Conservation (phyloP, 2,113 vertebrate species). For the Prunella fulvescens region DNA sequence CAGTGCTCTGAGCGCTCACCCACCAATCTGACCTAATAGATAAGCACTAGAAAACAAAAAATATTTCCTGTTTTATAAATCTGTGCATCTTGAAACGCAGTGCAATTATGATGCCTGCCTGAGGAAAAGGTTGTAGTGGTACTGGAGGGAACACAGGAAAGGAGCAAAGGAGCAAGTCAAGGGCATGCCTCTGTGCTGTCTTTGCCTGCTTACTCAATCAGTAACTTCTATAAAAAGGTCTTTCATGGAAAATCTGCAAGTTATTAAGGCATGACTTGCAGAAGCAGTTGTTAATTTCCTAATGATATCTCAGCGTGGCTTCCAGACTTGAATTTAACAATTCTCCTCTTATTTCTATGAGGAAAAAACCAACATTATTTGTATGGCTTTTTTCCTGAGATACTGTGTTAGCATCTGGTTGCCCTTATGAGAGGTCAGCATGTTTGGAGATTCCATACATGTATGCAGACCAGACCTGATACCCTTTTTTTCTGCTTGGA, state of each 20-base stretch:
- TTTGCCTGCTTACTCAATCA: neutral
- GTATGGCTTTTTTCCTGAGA: neutral
- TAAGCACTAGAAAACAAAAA: neutral
- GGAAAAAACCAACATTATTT: neutral
- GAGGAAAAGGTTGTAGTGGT: neutral
- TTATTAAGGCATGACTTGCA: neutral
- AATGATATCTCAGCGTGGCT: neutral
- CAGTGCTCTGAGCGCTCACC: neutral
- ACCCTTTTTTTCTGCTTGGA: neutral
- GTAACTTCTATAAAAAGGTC: neutral
- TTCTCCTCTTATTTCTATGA: neutral
- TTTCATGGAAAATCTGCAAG: neutral
- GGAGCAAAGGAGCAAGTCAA: neutral
- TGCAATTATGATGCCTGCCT: neutral
- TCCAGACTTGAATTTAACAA: neutral
- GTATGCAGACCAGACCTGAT: neutral
- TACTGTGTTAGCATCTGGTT: neutral
- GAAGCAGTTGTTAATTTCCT: neutral
- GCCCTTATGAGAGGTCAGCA: neutral
- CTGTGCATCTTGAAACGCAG: neutral
- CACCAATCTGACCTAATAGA: neutral
- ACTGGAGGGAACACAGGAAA: neutral
- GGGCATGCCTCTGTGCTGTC: fast-evolving
- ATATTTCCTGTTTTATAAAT: neutral
- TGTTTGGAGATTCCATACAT: neutral